Percentiles rank a stretch among this genome's conserved stretches.
These are phyloP conservation scores for Parazoanthus swiftii DNA, from an alignment of 92 coral and sea anemone genomes.

Conservation along the genomic window DNA sequence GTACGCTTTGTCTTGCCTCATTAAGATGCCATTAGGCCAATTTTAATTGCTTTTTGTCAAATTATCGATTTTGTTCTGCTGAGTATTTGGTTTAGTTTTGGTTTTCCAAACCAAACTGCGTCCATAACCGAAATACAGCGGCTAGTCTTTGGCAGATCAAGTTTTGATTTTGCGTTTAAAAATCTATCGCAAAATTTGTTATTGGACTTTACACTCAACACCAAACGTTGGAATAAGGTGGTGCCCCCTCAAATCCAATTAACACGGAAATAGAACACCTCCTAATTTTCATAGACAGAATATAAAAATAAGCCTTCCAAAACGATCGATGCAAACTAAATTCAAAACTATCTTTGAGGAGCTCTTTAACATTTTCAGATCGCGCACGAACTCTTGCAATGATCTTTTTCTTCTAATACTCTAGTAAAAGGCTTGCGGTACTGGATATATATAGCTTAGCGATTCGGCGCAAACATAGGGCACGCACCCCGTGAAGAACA, in stretches of 20 bases:
- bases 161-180: too few species aligned
- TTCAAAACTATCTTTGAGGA: neutral
- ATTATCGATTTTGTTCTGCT: neutral
- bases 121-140: neutral
- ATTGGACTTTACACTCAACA: neutral
- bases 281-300: neutral
- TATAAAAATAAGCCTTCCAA: neutral
- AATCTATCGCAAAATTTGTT: neutral
- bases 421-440: neutral
- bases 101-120: neutral
- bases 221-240: neutral
- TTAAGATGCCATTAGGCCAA: neutral
- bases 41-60: neutral
- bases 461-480: neutral
- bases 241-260: conserved; percentile 29
- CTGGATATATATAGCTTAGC: neutral
- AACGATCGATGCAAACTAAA: neutral
- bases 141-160: neutral
- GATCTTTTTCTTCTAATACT: neutral
- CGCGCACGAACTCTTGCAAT: neutral
- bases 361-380: neutral
- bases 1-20: neutral
- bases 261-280: neutral
- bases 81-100: neutral
- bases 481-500: neutral